Evolutionary conservation across 53 echinoderm and acorn worm species (phyloP), one percentile per base, ranked within the genome.

Genomic region (Temnopleurus reevesii): DNA sequence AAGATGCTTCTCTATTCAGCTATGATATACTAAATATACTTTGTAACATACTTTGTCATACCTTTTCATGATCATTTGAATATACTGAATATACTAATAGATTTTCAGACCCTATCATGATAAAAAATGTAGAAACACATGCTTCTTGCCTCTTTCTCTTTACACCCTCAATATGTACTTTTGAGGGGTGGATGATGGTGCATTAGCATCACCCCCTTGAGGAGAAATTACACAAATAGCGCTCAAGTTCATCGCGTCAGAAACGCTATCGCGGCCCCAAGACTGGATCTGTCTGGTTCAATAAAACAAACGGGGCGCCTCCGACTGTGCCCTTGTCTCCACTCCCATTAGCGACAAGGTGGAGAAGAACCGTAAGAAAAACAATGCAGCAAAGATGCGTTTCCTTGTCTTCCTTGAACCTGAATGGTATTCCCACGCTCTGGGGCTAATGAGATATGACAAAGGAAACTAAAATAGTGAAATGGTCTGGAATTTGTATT

Each of bases 291-390:
- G 88, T 66, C 88, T 23, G 49, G 71, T 46, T 24, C 88, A 87
- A 87, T 87, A 64, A 87, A 71, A 36, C 31, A 53, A 27, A 18
- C 30, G 51, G 30, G n/a, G 88, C 30, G 21, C 88, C 88, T 65
- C 88, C 54, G 46, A 87, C 88, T 66, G 88, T 9, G 88, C 71
- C 30, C 66, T 66, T 87, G 88, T 87, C 88, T 87, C 88, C 88
- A 71, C 23, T 27, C 66, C 88, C 47, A 87, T 87, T 87, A 87
- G 51, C 47, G 10, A 15, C 49, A 54, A 51, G 71, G 66, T 87
- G 71, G 88, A 66, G 88, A 87, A 49, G 88, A 49, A 66, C 71
- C 83, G 55, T 55, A 83, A 83, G 55, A 83, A 55, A 83, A 83
- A 83, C 54, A 83, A 83, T 12, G 21, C 9, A 21, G 55, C 31